phyloP scores from a whole-genome alignment of 2,888 invertebrate species.

The Cacoxenus indagator region DNA sequence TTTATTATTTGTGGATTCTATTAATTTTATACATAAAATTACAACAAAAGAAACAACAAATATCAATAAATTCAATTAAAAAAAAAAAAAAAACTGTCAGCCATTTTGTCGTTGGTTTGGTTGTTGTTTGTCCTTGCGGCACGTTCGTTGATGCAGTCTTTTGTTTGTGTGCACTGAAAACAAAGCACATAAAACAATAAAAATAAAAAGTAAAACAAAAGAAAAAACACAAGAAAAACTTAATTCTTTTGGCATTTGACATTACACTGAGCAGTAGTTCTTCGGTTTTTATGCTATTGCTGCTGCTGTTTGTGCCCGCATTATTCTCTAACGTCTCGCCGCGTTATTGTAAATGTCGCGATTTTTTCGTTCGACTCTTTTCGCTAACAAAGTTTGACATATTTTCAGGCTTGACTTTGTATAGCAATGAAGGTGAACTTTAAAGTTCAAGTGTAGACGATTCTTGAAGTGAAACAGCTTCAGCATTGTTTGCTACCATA shows the following conservation, averaged over 20 bases:
- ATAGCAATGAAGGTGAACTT: constrained; percentile 42
- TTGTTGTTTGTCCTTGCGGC: constrained; percentile 40
- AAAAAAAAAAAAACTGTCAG: background rate
- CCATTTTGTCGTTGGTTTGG: background rate
- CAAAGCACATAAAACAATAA: too few species aligned
- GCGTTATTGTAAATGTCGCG: constrained; percentile 55
- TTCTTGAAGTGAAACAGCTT: background rate
- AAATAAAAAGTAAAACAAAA: background rate
- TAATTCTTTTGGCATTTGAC: constrained; percentile 1
- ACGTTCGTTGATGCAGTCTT: constrained; percentile 56
- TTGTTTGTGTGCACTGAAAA: constrained; percentile 45
- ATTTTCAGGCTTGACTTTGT: constrained; percentile 13
- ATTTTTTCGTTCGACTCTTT: background rate
- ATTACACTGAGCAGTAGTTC: background rate
- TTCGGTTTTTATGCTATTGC: background rate
- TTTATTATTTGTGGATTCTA: background rate
- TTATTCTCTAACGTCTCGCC: constrained; percentile 35
- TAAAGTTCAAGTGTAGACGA: constrained; percentile 57
- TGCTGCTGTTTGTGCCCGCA: constrained; percentile 14
- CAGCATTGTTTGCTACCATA: too few species aligned
- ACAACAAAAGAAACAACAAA: background rate
- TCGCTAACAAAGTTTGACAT: background rate
- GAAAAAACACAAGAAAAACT: background rate
- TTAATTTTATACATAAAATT: background rate
- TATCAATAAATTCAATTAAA: background rate